phyloP scores from a whole-genome alignment of 1,140 invertebrate genomes.

The Dreissena polymorpha region DNA sequence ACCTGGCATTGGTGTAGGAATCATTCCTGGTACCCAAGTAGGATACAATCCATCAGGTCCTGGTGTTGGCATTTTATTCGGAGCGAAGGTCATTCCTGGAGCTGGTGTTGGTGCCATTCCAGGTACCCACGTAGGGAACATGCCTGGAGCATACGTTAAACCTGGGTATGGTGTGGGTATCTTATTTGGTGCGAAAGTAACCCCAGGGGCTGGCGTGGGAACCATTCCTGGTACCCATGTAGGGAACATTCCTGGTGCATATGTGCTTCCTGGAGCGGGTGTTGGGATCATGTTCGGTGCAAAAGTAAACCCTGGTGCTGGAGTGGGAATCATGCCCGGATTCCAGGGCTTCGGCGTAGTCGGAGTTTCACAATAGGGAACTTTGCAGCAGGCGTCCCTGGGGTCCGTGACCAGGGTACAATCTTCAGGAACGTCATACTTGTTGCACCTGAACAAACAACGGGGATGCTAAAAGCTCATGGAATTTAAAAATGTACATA shows the following conservation, averaged over 20 bases:
- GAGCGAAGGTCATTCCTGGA: slow-evolving; percentile 34
- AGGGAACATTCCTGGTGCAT: slow-evolving; percentile 55
- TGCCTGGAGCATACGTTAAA: slow-evolving; percentile 61
- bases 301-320: slow-evolving; percentile 60
- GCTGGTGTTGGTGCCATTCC: slow-evolving; percentile 53
- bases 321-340: slow-evolving; percentile 46
- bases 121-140: slow-evolving; percentile 54
- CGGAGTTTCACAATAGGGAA: slow-evolving; percentile 61
- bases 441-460: slow-evolving; percentile 63
- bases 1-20: slow-evolving; percentile 60
- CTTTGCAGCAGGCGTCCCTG: slow-evolving; percentile 65
- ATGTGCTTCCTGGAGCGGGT: slow-evolving; percentile 56
- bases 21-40: slow-evolving; percentile 48
- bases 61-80: slow-evolving; percentile 8
- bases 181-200: slow-evolving; percentile 46
- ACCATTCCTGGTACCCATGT: slow-evolving; percentile 52
- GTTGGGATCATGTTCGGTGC: slow-evolving; percentile 57
- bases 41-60: slow-evolving; percentile 8
- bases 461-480: too few relatives aligned
- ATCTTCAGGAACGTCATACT: slow-evolving; percentile 63
- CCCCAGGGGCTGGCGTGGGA: slow-evolving; percentile 55
- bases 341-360: slow-evolving; percentile 46
- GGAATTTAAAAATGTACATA: too few relatives aligned
- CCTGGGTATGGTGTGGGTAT: slow-evolving; percentile 59
- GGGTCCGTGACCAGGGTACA: slow-evolving; percentile 68